phyloP scores from a whole-genome alignment of 2,797 vertebrate genomes.

The Phyllotis vaccarum region DNA sequence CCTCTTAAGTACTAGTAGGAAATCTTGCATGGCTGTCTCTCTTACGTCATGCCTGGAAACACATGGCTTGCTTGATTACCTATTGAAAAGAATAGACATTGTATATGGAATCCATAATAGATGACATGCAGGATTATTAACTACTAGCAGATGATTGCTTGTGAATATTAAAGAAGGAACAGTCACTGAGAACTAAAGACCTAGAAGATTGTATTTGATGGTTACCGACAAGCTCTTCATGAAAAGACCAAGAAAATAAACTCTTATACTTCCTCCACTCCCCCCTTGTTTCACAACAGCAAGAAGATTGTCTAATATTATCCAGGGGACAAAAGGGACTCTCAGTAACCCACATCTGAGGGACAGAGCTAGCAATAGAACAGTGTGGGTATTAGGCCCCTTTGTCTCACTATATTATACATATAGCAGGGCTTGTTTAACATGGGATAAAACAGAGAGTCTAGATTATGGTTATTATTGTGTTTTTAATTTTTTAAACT shows the following conservation, averaged over 20 bases:
- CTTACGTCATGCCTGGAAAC: neutral
- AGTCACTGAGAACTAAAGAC: neutral
- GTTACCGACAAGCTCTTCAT: neutral
- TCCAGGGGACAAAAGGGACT: neutral
- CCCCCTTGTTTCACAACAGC: neutral
- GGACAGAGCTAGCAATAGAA: neutral
- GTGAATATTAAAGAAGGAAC: neutral
- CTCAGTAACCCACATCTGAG: neutral
- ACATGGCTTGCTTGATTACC: neutral
- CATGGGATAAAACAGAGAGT: neutral
- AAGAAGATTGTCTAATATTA: neutral
- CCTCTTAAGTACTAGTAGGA: neutral
- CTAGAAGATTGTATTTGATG: neutral
- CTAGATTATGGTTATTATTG: too few species aligned
- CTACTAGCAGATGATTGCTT: neutral
- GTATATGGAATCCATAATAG: neutral
- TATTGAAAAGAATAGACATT: neutral
- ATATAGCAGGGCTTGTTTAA: slow-evolving; percentile 37
- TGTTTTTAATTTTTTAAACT: too few species aligned
- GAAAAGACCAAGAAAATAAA: slow-evolving; percentile 2
- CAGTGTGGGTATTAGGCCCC: neutral
- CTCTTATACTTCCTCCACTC: neutral
- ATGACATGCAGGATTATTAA: neutral
- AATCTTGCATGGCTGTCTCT: neutral
- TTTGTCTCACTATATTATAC: slow-evolving; percentile 20